These are phyloP conservation scores for Cecidostiba fungosa DNA, from an alignment of 2,888 invertebrate genomes.

Conservation along the genomic window DNA sequence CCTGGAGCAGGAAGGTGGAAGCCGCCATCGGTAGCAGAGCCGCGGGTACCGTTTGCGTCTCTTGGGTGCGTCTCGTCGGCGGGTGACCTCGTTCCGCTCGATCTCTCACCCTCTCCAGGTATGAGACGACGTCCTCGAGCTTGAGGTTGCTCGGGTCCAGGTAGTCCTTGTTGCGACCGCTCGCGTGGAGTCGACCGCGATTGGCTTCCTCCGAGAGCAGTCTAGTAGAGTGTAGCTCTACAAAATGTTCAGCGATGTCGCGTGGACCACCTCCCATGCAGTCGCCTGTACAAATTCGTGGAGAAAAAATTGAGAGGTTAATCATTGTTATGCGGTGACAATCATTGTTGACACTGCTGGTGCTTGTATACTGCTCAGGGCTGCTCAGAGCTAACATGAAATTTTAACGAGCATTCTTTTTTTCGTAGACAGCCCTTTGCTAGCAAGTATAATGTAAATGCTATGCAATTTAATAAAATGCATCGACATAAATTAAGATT, in stretches of 20 bases:
- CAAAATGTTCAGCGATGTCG: conserved; percentile 77
- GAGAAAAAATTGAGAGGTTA: not conserved
- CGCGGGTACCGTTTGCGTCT: conserved; percentile 77
- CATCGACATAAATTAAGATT: not conserved
- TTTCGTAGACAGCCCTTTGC: too few species aligned
- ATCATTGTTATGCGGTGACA: not conserved
- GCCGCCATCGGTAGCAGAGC: conserved; percentile 70
- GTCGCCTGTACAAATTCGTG: conserved; percentile 71
- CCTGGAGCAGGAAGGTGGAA: conserved; percentile 76
- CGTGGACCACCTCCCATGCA: conserved; percentile 76
- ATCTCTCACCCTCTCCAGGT: conserved; percentile 76
- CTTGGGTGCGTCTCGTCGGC: conserved; percentile 77
- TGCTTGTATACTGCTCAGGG: too few species aligned
- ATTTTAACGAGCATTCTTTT: too few species aligned
- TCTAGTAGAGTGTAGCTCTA: conserved; percentile 76
- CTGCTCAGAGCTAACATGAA: too few species aligned
- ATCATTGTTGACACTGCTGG: too few species aligned
- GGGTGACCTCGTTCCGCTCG: conserved; percentile 76
- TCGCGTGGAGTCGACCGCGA: conserved; percentile 33
- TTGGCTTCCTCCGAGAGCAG: conserved; percentile 71
- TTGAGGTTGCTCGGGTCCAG: conserved; percentile 72
- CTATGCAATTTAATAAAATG: too few species aligned
- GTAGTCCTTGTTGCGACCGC: conserved; percentile 72
- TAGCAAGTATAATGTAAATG: too few species aligned
- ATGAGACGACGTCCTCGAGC: conserved; percentile 74